These are phyloP conservation scores for Pachyuromys duprasi DNA, from an alignment of 2,797 vertebrate genomes.

Conservation along the genomic window DNA sequence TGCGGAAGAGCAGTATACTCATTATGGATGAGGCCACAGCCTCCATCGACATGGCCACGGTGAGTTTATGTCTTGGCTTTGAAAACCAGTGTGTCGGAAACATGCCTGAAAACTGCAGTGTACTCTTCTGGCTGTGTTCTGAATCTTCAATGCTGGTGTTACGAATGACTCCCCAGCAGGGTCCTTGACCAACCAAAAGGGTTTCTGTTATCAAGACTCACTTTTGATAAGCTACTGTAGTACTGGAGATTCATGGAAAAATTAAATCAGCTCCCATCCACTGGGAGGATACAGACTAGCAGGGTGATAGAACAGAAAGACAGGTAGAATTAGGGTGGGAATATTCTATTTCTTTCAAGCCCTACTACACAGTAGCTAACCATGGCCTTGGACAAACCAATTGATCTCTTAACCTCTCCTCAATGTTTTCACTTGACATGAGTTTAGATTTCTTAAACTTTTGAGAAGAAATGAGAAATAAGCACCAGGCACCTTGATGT, in stretches of 20 bases:
- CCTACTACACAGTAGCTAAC: neutral
- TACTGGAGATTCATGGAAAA: neutral
- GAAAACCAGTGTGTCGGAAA: neutral
- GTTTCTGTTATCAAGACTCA: neutral
- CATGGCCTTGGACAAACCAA: neutral
- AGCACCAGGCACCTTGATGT: neutral
- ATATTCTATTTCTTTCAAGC: neutral
- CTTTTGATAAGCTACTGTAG: neutral
- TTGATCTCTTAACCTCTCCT: neutral
- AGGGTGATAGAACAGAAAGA: neutral
- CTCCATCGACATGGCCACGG: constrained; percentile 99
- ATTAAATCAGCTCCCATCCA: neutral
- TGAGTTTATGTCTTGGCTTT: constrained; percentile 82
- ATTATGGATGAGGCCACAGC: constrained; percentile 99
- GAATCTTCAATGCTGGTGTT: neutral
- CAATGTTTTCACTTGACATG: neutral
- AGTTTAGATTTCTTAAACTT: neutral
- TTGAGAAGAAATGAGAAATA: neutral
- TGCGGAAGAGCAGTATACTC: constrained; percentile 98
- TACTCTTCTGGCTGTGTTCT: neutral
- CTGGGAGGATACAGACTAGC: neutral
- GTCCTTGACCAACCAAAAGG: neutral
- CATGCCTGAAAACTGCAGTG: neutral
- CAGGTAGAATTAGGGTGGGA: neutral
- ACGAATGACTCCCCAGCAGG: neutral